phyloP scores from a whole-genome alignment of 2,113 vertebrate species.

The Zingel zingel region DNA sequence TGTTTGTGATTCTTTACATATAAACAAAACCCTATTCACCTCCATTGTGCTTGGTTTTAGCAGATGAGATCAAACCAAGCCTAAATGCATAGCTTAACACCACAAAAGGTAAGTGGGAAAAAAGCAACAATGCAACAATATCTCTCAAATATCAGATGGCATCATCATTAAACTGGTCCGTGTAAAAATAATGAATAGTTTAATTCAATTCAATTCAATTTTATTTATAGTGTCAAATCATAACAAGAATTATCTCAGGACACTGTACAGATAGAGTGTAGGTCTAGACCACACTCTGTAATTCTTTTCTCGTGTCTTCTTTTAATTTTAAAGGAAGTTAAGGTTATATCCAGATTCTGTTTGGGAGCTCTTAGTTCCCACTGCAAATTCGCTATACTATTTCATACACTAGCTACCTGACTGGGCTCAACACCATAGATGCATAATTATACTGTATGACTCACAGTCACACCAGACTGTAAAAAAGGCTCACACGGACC shows the following conservation, averaged over 20 bases:
- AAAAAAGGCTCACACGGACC: too few species aligned
- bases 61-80: not conserved
- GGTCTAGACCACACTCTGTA: too few species aligned
- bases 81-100: not conserved
- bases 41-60: not conserved
- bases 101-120: not conserved
- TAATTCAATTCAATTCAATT: too few species aligned
- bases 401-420: too few species aligned
- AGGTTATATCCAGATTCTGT: not conserved
- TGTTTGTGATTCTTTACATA: not conserved
- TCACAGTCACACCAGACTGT: too few species aligned
- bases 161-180: not conserved
- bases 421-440: too few species aligned
- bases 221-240: too few species aligned
- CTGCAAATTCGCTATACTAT: too few species aligned
- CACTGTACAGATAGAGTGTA: too few species aligned
- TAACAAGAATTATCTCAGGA: too few species aligned
- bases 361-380: not conserved
- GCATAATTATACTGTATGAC: too few species aligned
- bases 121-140: not conserved
- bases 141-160: slow-evolving; percentile 33
- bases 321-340: not conserved
- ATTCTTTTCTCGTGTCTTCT: not conserved
- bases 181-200: not conserved
- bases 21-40: not conserved